Evolutionary conservation across 2,797 vertebrate species (phyloP), one percentile per base, ranked within the genome.

Genomic region (Tapirus indicus): DNA sequence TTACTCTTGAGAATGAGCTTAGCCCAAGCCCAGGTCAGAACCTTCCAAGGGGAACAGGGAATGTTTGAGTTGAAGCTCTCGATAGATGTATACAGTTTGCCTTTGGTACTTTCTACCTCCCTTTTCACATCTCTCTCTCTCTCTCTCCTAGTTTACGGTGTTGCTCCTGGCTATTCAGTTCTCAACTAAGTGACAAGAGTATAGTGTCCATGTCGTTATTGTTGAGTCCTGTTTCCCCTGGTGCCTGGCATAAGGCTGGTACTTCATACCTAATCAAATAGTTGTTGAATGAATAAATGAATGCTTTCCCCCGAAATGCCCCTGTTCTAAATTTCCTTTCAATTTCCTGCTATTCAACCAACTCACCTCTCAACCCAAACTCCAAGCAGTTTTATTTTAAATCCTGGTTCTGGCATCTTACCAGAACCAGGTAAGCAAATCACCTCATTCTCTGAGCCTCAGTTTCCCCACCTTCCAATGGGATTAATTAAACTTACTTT

Each of bases 1-100:
- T 84, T 35, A 38, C 62, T 74, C 29, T 82, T 74, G 84, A 79
- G 68, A 84, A 97, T 60, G 78, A 72, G 32, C 47, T 84, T 41
- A 79, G 80, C 18, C 27, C 32, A 38, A 35, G 69, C n/a, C 20
- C 54, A 49, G 44, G n/a, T 84, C 41, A 79, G 68, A 83, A 35
- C 8, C 38, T 84, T 60, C n/a, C 20, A 66, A 4, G 0, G 5
- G 52, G 32, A 84, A 77, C 29, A 41, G 29, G 8, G 32, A 20
- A 54, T 41, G 13, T 44, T 58, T 69, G n/a, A 41, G 38, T 0
- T 8, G 16, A 72, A 18, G 10, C 16, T 58, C 38, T 88, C 23
- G 20, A 10, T 3, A 58, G 72, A n/a, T 16, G 10, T 23, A 68
- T 1, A 56, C 44, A 29, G 10, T 44, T 72, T 87, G 47, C 17